These are phyloP conservation scores for Botia kubotai DNA, from an alignment of 2,797 vertebrate genomes.

Conservation along the genomic window DNA sequence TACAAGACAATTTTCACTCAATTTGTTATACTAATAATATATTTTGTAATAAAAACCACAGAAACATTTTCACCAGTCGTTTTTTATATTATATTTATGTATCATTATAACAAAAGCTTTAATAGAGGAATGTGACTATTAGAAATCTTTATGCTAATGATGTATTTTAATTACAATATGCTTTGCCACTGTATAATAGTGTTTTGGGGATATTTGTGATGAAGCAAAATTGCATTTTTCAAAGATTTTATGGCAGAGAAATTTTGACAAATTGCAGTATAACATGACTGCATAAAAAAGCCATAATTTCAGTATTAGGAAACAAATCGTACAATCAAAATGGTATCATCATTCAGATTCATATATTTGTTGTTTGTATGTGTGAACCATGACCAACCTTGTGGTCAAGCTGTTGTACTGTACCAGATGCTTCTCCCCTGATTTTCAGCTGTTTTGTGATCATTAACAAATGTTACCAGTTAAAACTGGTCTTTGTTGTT, in stretches of 20 bases:
- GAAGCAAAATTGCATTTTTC: conserved; percentile 65
- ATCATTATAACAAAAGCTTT: neutral
- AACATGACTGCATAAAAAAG: conserved; percentile 64
- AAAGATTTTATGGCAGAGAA: conserved; percentile 66
- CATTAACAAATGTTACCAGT: conserved; percentile 66
- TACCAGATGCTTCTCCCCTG: conserved; percentile 13
- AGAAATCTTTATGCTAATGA: neutral
- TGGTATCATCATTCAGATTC: too few relatives aligned
- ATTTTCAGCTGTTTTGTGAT: conserved; percentile 42
- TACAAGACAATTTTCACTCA: too few relatives aligned
- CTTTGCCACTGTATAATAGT: conserved; percentile 45
- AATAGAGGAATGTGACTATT: conserved; percentile 28
- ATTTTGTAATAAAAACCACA: too few relatives aligned
- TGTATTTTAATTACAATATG: conserved; percentile 1
- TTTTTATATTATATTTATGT: neutral
- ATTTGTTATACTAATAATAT: too few relatives aligned
- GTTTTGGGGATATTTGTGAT: conserved; percentile 60
- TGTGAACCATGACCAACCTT: neutral
- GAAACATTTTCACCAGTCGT: too few relatives aligned
- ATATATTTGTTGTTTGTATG: neutral
- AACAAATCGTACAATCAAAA: conserved; percentile 67
- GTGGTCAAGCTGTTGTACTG: neutral
- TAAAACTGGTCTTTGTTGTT: conserved; percentile 66
- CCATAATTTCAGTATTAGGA: conserved; percentile 69
- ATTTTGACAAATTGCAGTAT: conserved; percentile 71